Evolutionary conservation across 2,113 vertebrate genomes (phyloP), one percentile per base, ranked within the genome.

Genomic region (Daphoenositta chrysoptera): DNA sequence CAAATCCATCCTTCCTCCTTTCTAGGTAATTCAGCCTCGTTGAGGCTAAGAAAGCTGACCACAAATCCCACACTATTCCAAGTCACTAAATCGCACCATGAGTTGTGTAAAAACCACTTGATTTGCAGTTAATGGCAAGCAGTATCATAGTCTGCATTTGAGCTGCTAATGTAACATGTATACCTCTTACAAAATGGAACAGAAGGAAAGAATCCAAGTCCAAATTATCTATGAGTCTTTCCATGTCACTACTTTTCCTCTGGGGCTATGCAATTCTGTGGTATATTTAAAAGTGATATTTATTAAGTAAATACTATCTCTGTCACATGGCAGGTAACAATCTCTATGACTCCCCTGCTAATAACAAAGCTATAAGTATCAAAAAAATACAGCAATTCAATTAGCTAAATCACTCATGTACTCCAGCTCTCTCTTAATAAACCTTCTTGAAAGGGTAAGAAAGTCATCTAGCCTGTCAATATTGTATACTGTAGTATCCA

Each of bases 11-110:
- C 26, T 72, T 79, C 37, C 51, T 82, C 33, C 48, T 37, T 58
- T 90, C 64, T 68, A 71, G 42, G 39, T 70, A 90, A 53, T 89
- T 91, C 57, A 91, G 21, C 7, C 73, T 82, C 18, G 5, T 0
- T 69, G 56, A 94, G n/a, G 42, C 56, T 85, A 60, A 39, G 65
- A 53, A 87, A 95, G 35, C 50, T 76, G 80, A 77, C 84, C 90
- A 83, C 71, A 88, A 87, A 85, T 61, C 80, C 75, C 57, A 72
- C 45, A n/a, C 13, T 33, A 70, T 18, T 31, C 37, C 30, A 72
- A 77, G 47, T 61, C 81, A 83, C 53, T 80, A 75, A 78, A 79
- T 82, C 48, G 87, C 27, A 33, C 37, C 15, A 58, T 1, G 3
- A 17, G 5, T 2, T 27, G 7, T 51, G 13, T 80, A 65, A 72